These are phyloP conservation scores for Chelonus formosanus DNA, from an alignment of 2,888 invertebrate genomes.

Conservation along the genomic window DNA sequence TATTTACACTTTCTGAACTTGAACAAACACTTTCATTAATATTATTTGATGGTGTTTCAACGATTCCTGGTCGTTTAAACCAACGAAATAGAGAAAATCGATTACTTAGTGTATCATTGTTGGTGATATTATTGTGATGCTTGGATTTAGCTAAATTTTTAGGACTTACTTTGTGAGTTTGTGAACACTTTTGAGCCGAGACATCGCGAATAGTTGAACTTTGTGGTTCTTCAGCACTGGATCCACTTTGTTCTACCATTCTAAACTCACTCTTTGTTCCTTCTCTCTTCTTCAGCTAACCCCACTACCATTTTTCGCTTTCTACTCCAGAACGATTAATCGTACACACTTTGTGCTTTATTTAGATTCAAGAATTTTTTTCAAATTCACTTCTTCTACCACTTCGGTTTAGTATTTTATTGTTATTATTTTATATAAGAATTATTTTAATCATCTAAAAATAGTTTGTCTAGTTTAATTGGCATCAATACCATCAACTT, in stretches of 20 bases:
- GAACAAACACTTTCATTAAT: conserved; percentile 56
- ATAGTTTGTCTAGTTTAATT: no score
- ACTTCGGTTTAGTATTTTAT: background rate
- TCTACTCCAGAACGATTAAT: no score
- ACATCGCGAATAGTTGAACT: conserved; percentile 24
- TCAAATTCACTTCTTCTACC: conserved; percentile 15
- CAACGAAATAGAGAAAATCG: conserved; percentile 76
- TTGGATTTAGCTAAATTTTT: background rate
- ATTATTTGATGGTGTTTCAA: conserved; percentile 30
- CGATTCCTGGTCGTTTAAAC: conserved; percentile 70
- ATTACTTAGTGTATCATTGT: conserved; percentile 54
- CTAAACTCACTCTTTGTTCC: conserved; percentile 31
- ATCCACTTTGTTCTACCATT: conserved; percentile 41
- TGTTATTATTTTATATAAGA: no score
- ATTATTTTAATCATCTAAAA: no score
- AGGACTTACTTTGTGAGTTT: background rate
- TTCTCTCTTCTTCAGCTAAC: conserved; percentile 20
- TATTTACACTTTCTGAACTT: conserved; percentile 73
- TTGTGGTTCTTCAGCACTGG: conserved; percentile 36
- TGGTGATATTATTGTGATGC: background rate
- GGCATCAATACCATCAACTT: no score
- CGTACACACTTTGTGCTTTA: background rate
- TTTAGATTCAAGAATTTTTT: conserved; percentile 15
- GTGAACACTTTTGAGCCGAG: conserved; percentile 2
- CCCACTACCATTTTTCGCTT: conserved; percentile 11